phyloP scores from a whole-genome alignment of 1,140 invertebrate genomes.

The Leptonema lineaticorne region DNA sequence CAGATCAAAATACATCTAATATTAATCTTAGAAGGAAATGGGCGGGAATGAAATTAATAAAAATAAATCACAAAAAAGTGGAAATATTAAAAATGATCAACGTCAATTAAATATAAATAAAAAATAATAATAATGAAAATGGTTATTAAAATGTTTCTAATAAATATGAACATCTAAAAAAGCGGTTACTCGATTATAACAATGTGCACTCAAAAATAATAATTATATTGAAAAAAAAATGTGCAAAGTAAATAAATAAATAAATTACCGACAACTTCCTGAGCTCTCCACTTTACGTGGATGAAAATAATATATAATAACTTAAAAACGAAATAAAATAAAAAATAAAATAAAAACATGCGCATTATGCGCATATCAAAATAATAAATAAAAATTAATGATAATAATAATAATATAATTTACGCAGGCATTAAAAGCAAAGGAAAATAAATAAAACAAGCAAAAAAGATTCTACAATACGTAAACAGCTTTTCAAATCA shows the following conservation, averaged over 20 bases:
- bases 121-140: conserved; percentile 2
- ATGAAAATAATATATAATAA: conserved; percentile 34
- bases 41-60: conserved; percentile 17
- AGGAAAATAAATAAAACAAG: conserved; percentile 16
- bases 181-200: conserved; percentile 30
- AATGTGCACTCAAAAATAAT: conserved; percentile 25
- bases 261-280: conserved; percentile 35
- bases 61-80: not conserved
- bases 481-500: conserved; percentile 10
- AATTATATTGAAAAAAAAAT: conserved; percentile 26
- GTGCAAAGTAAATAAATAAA: conserved; percentile 23
- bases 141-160: not conserved
- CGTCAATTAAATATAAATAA: not conserved
- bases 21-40: conserved; percentile 8
- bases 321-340: too few relatives aligned
- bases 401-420: conserved; percentile 19
- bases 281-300: conserved; percentile 41
- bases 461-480: conserved; percentile 1
- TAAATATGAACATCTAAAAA: conserved; percentile 29
- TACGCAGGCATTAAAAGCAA: conserved; percentile 38
- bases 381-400: not conserved
- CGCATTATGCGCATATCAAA: not conserved
- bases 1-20: conserved; percentile 29
- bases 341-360: conserved; percentile 24
- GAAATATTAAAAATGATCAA: not conserved